These are phyloP conservation scores for Mesorhabditis belari DNA, from an alignment of 2,888 invertebrate genomes.

Conservation along the genomic window DNA sequence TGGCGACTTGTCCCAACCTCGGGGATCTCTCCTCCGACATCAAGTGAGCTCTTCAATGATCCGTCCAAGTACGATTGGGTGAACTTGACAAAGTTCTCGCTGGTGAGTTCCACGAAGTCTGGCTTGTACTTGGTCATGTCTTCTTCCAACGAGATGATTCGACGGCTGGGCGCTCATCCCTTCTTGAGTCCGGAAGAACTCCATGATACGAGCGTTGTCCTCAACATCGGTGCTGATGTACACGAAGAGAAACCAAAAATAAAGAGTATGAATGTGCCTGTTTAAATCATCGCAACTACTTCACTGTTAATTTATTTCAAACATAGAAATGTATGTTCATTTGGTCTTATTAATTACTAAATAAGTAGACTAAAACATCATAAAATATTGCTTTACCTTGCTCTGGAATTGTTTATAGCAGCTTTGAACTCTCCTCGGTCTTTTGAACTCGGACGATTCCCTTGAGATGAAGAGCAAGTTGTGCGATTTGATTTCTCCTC, in stretches of 20 bases:
- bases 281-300: background rate
- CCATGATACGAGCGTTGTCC: slow-evolving; percentile 91
- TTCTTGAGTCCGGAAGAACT: slow-evolving; percentile 98
- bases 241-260: slow-evolving; percentile 74
- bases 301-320: no score
- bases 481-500: slow-evolving; percentile 93
- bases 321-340: no score
- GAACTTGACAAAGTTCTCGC: slow-evolving; percentile 71
- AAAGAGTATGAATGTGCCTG: background rate
- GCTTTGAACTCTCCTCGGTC: slow-evolving; percentile 71
- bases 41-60: slow-evolving; percentile 86
- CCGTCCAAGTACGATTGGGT: slow-evolving; percentile 82
- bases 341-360: background rate
- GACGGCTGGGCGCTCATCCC: slow-evolving; percentile 63
- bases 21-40: slow-evolving; percentile 85
- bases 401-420: slow-evolving; percentile 80
- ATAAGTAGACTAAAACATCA: background rate
- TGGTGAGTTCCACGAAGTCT: slow-evolving; percentile 61
- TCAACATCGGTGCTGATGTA: slow-evolving; percentile 88
- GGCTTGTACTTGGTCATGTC: slow-evolving; percentile 98
- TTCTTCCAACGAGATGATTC: slow-evolving; percentile 83
- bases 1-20: slow-evolving; percentile 97
- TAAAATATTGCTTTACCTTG: slow-evolving; percentile 60
- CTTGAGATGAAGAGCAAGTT: slow-evolving; percentile 88
- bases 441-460: slow-evolving; percentile 73